Evolutionary conservation across 1,140 invertebrate species (phyloP).

Genomic region (Psix sp.): DNA sequence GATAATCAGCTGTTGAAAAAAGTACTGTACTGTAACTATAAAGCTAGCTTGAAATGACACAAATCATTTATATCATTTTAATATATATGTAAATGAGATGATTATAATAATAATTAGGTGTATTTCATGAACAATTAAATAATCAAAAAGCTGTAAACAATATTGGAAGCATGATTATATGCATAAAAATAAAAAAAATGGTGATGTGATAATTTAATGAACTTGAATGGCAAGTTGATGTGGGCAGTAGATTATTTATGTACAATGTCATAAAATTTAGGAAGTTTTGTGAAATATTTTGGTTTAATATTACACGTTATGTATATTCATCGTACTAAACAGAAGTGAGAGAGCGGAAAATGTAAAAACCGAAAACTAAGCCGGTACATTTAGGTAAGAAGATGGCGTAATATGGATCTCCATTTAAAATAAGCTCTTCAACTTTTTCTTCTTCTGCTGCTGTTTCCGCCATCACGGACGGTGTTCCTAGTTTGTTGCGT

Average conservation of each 20-base stretch:
- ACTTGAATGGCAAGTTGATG: slow-evolving; percentile 1
- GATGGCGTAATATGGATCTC: slow-evolving; percentile 76
- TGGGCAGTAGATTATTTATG: slow-evolving; percentile 22
- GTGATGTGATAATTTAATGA: too few species aligned
- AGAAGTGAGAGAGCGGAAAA: slow-evolving; percentile 47
- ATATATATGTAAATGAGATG: too few species aligned
- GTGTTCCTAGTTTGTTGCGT: slow-evolving; percentile 77
- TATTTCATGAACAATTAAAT: too few species aligned
- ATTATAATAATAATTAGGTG: too few species aligned
- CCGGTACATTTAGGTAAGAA: slow-evolving; percentile 68
- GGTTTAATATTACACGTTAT: slow-evolving; percentile 48
- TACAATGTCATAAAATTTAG: slow-evolving; percentile 14
- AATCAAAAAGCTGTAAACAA: too few species aligned
- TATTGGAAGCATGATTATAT: too few species aligned
- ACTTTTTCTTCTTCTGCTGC: slow-evolving; percentile 55
- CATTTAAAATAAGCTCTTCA: slow-evolving; percentile 77
- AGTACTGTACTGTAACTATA: too few species aligned
- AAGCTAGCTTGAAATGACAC: too few species aligned
- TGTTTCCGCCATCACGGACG: slow-evolving; percentile 51
- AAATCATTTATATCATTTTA: too few species aligned
- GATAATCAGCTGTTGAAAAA: too few species aligned
- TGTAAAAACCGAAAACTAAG: slow-evolving; percentile 61
- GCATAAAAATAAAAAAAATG: slow-evolving; percentile 7
- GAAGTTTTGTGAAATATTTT: slow-evolving; percentile 50
- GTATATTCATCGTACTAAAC: slow-evolving; percentile 59